Evolutionary conservation across 2,797 vertebrate genomes (phyloP).

Genomic region (Pangasius djambal): DNA sequence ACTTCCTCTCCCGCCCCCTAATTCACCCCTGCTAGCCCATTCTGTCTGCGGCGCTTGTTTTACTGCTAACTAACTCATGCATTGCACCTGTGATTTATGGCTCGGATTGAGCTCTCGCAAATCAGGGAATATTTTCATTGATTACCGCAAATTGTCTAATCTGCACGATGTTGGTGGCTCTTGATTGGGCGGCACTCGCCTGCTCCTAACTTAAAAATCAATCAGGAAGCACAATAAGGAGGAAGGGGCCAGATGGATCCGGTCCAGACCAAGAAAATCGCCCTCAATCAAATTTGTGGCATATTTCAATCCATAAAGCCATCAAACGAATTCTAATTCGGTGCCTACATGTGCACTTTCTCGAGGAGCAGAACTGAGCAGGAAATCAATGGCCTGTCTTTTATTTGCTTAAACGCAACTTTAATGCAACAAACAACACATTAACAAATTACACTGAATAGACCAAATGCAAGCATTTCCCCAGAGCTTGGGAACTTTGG

Average conservation of each 20-base stretch:
- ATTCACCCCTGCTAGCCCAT: constrained; percentile 94
- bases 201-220: constrained; percentile 98
- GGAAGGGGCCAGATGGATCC: constrained; percentile 86
- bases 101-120: constrained; percentile 82
- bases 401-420: constrained; percentile 62
- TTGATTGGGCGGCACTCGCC: constrained; percentile 98
- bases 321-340: constrained; percentile 74
- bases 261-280: constrained; percentile 81
- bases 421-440: constrained; percentile 51
- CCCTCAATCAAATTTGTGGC: constrained; percentile 82
- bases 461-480: constrained; percentile 27
- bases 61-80: constrained; percentile 91
- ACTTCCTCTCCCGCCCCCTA: constrained; percentile 87
- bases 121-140: constrained; percentile 91
- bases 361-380: constrained; percentile 51
- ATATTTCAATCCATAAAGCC: constrained; percentile 78
- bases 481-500: not conserved
- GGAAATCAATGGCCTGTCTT: constrained; percentile 55
- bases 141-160: constrained; percentile 99
- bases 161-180: constrained; percentile 92
- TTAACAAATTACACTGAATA: constrained; percentile 53
- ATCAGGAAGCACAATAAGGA: constrained; percentile 90
- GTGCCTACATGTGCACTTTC: constrained; percentile 66
- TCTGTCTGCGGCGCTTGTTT: constrained; percentile 91
- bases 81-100: constrained; percentile 92